Evolutionary conservation across 2,888 invertebrate genomes (phyloP).

Genomic region (Latheticus oryzae): DNA sequence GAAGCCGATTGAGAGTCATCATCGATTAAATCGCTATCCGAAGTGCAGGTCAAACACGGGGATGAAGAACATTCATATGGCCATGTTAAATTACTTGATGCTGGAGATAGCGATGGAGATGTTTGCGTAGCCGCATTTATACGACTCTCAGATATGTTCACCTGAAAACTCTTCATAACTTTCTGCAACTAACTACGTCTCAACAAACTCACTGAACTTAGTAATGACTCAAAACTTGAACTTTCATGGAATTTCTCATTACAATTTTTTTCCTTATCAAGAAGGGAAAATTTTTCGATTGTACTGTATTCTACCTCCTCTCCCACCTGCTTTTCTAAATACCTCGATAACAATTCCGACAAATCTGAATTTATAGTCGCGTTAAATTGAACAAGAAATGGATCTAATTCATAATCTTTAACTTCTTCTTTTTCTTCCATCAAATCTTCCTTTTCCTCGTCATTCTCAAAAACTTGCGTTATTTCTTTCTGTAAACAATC

Average conservation of each 20-base stretch:
- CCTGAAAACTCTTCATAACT: conserved; percentile 1
- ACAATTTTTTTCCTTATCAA: conserved; percentile 5
- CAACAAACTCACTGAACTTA: conserved; percentile 24
- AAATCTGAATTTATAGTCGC: conserved; percentile 55
- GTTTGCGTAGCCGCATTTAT: conserved; percentile 57
- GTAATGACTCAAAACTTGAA: conserved; percentile 28
- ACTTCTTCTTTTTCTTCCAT: conserved; percentile 7
- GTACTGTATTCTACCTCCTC: too few relatives aligned
- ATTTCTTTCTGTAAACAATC: conserved; percentile 56
- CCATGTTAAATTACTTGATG: conserved; percentile 67
- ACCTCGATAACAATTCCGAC: conserved; percentile 52
- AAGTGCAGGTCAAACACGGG: conserved; percentile 57
- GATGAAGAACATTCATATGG: conserved; percentile 64
- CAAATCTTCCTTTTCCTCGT: conserved; percentile 35
- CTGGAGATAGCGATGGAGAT: conserved; percentile 64
- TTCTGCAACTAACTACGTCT: too few relatives aligned
- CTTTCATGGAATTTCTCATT: conserved; percentile 7
- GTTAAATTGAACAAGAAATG: conserved; percentile 52
- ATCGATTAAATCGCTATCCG: conserved; percentile 56
- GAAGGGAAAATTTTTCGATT: conserved; percentile 5
- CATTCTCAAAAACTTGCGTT: conserved; percentile 54
- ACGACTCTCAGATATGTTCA: not conserved
- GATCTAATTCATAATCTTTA: conserved; percentile 49
- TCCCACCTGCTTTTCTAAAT: conserved; percentile 23
- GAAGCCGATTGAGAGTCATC: conserved; percentile 50